Conservation (phyloP, 2,888 invertebrate genomes). For the Oscheius sp. region DNA sequence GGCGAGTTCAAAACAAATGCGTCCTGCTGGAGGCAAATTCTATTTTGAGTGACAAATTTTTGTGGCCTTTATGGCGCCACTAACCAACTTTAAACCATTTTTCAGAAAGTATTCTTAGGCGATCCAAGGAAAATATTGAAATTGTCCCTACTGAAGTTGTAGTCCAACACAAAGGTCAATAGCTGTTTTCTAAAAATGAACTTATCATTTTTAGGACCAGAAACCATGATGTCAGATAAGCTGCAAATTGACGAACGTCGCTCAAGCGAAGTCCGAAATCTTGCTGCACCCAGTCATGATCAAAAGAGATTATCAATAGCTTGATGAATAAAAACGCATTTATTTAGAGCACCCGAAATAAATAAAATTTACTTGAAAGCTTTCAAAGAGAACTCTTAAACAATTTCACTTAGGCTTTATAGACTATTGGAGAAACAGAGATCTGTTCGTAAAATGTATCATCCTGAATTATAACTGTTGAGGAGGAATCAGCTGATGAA, state of each 20-base stretch:
- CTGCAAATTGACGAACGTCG: constrained; percentile 4
- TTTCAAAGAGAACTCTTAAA: too few relatives aligned
- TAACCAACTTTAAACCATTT: background rate
- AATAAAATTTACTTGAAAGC: too few relatives aligned
- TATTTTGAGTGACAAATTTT: too few relatives aligned
- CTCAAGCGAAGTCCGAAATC: constrained; percentile 17
- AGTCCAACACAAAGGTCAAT: constrained; percentile 47
- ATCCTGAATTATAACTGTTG: too few relatives aligned
- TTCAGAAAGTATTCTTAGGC: constrained; percentile 43
- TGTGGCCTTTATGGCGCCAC: background rate
- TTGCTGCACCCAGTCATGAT: constrained; percentile 9
- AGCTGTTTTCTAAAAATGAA: background rate
- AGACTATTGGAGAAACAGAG: too few relatives aligned
- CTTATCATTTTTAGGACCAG: constrained; percentile 22
- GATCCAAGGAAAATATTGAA: constrained; percentile 50
- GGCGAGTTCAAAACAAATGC: constrained; percentile 9
- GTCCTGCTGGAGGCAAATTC: background rate
- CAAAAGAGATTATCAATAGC: constrained; percentile 20
- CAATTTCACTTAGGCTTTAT: too few relatives aligned
- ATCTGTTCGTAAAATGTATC: too few relatives aligned
- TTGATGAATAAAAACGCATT: too few relatives aligned
- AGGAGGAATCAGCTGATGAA: too few relatives aligned
- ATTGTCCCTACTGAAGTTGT: constrained; percentile 50
- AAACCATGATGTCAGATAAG: constrained; percentile 25
- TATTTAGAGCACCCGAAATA: too few relatives aligned